Evolutionary conservation across 2,888 invertebrate genomes (phyloP).

Genomic region (Pyrocoelia pectoralis): DNA sequence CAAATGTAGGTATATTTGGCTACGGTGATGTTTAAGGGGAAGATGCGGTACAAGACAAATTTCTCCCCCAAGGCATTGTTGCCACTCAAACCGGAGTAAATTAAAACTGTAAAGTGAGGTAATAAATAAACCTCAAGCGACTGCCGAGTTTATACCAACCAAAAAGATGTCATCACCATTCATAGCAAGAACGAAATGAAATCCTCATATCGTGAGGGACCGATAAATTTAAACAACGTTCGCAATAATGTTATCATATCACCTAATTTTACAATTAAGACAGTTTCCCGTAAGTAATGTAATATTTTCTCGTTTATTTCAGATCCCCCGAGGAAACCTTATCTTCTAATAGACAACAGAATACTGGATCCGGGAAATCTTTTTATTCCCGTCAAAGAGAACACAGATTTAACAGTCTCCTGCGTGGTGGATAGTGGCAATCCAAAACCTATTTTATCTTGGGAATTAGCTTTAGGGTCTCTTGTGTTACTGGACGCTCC

Average conservation of each 20-base stretch:
- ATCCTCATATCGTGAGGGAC: no score
- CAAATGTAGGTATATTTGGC: no score
- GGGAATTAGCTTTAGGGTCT: constrained; percentile 70
- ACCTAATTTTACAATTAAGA: constrained; percentile 20
- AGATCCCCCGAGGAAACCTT: constrained; percentile 87
- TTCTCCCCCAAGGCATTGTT: no score
- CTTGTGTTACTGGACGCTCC: constrained; percentile 67
- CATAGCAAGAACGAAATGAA: no score
- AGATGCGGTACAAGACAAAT: no score
- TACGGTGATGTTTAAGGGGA: no score
- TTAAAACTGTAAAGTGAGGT: no score
- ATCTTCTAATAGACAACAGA: constrained; percentile 85
- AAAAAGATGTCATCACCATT: no score
- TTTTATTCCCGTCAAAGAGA: constrained; percentile 87
- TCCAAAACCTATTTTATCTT: constrained; percentile 72
- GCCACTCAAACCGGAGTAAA: no score
- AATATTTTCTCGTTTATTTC: constrained; percentile 51
- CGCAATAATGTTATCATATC: not conserved
- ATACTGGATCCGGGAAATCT: constrained; percentile 86
- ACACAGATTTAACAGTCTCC: constrained; percentile 80
- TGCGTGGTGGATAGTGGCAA: constrained; percentile 88
- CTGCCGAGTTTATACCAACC: no score
- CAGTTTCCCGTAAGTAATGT: no score
- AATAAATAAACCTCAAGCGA: no score
- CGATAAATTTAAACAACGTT: not conserved